Evolutionary conservation across 2,888 invertebrate species (phyloP), one percentile per base, ranked within the genome.

Genomic region (Pantelozetes paolii): DNA sequence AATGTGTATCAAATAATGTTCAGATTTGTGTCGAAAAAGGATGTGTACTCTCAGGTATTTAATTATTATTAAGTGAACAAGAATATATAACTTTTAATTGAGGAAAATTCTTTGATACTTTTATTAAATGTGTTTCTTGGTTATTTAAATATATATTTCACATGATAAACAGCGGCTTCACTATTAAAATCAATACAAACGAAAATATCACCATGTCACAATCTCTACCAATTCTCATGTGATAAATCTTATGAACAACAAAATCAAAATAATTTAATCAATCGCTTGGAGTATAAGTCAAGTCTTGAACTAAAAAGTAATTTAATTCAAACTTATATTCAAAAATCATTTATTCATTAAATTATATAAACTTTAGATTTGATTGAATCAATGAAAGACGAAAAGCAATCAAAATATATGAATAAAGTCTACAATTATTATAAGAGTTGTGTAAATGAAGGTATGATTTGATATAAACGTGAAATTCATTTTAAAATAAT

Each of bases 361-460:
- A 20, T 20, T 20, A 20, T 50, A 20, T 50, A 26, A 13, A 54
- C 2, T 26, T 62, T 32, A 67, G 67, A 67, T 67, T 11, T 42
- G 1, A 36, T 67, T n/a, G 42, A 67, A 67, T n/a, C 36, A 0
- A 8, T 40, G 2, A 67, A 23, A 8, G 23, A 67, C 26, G 32
- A 67, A 23, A 42, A 42, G 20, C 36, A 36, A 42, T 20, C 23
- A 13, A 67, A 67, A 42, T 67, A 67, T 67, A 42, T 67, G 1
- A 15, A n/a, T 11, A 67, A 67, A n/a, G 23, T 67, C 5, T 42
- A 23, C 23, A 40, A 67, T 11, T 67, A 23, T 42, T 67, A 67
- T 23, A 67, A 67, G 23, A 67, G 67, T 67, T 67, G 67, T 42
- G 9, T 42, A n/a, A 42, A 67, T 67, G 42, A 36, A 23, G 67